phyloP scores from a whole-genome alignment of 2,888 invertebrate species.

The Hyposoter dolosus region DNA sequence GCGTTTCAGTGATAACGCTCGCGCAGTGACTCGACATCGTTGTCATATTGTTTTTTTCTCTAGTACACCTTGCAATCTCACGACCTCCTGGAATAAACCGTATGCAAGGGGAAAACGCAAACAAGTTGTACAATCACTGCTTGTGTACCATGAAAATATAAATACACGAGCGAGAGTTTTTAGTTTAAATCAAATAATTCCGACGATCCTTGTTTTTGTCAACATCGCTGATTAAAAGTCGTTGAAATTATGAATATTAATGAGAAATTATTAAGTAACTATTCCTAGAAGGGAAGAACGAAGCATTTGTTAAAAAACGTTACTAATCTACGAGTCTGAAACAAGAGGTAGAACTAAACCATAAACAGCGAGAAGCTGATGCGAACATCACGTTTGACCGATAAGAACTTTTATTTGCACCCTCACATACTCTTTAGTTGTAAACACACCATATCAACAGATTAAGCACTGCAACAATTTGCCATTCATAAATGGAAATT shows the following conservation, averaged over 20 bases:
- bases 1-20: slow-evolving; percentile 38
- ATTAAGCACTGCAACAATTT: neutral
- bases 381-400: slow-evolving; percentile 33
- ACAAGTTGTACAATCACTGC: slow-evolving; percentile 1
- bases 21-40: slow-evolving; percentile 25
- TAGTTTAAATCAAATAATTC: neutral
- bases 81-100: slow-evolving; percentile 26
- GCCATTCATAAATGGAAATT: slow-evolving; percentile 32
- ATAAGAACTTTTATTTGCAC: slow-evolving; percentile 34
- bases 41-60: slow-evolving; percentile 16
- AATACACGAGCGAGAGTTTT: neutral
- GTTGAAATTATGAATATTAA: neutral
- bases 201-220: neutral
- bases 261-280: neutral
- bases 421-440: neutral
- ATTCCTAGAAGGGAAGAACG: neutral
- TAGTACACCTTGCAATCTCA: slow-evolving; percentile 22
- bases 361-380: neutral
- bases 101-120: neutral
- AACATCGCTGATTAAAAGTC: neutral
- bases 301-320: neutral
- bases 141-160: neutral
- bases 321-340: neutral
- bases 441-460: neutral
- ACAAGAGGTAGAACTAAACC: neutral